These are phyloP conservation scores for Muricea muricata DNA, from an alignment of 92 coral and sea anemone species.

Conservation along the genomic window DNA sequence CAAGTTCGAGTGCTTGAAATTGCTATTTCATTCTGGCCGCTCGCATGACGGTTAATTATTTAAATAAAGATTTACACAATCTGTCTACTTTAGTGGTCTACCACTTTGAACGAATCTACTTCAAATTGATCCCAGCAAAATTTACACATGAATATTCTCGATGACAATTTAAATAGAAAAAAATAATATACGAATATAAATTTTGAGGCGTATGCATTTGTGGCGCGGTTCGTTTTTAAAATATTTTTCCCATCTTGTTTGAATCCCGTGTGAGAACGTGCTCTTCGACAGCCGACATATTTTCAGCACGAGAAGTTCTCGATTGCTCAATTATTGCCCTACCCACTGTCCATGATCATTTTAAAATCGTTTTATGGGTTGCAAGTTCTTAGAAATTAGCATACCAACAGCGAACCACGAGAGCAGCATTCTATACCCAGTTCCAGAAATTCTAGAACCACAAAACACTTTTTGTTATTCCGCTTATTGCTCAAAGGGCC, in stretches of 20 bases:
- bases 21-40: background rate
- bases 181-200: slow-evolving; percentile 4
- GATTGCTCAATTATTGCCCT: too few species aligned
- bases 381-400: too few species aligned
- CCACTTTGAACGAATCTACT: background rate
- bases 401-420: too few species aligned
- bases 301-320: too few species aligned
- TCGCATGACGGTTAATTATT: too few species aligned
- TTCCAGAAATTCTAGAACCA: too few species aligned
- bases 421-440: too few species aligned
- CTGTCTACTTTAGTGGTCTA: background rate
- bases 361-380: background rate
- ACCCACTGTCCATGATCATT: too few species aligned
- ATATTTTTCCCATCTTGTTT: background rate
- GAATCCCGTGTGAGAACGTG: too few species aligned
- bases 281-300: too few species aligned
- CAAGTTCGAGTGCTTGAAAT: background rate
- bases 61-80: background rate
- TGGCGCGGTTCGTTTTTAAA: background rate
- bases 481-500: too few species aligned
- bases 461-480: too few species aligned
- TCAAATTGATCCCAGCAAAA: background rate
- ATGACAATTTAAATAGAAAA: background rate
- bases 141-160: background rate
- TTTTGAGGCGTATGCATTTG: background rate